Evolutionary conservation across 2,113 vertebrate genomes (phyloP).

Genomic region (Notothenia rossii): DNA sequence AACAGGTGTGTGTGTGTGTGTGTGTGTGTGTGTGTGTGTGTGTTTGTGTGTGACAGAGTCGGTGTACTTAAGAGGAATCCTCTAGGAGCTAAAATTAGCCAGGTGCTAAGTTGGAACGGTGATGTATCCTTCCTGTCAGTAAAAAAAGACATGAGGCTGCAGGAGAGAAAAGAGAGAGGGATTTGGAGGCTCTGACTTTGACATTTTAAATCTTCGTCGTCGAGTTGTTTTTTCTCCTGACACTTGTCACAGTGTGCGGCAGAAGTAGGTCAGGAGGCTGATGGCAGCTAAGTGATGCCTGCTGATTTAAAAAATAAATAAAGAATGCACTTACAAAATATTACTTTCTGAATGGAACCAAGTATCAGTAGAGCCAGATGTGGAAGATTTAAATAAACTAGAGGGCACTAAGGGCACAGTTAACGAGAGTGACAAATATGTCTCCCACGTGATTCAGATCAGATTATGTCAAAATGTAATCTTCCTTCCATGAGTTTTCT

Average conservation of each 20-base stretch:
- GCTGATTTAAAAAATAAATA: conserved; percentile 8
- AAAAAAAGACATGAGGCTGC: conserved; percentile 14
- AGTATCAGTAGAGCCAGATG: background rate
- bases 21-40: conserved; percentile 64
- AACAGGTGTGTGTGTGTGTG: conserved; percentile 72
- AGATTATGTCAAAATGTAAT: too few relatives aligned
- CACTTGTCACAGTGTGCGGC: conserved; percentile 13
- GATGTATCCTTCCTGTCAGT: conserved; percentile 46
- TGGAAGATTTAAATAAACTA: background rate
- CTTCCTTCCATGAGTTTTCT: too few relatives aligned
- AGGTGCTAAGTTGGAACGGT: conserved; percentile 64
- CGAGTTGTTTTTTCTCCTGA: conserved; percentile 7
- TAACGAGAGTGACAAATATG: too few relatives aligned
- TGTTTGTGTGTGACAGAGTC: conserved; percentile 64
- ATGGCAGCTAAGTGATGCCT: conserved; percentile 16
- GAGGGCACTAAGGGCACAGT: too few relatives aligned
- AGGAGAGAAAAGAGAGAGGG: background rate
- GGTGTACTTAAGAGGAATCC: conserved; percentile 37
- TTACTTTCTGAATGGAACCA: background rate
- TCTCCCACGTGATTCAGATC: too few relatives aligned
- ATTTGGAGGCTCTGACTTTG: conserved; percentile 3
- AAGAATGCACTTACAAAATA: background rate
- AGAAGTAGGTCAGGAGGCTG: conserved; percentile 42
- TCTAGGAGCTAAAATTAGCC: conserved; percentile 71
- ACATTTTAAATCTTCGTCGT: conserved; percentile 26